Conservation (phyloP, 2,888 invertebrate species). For the Amphipoea lucens region DNA sequence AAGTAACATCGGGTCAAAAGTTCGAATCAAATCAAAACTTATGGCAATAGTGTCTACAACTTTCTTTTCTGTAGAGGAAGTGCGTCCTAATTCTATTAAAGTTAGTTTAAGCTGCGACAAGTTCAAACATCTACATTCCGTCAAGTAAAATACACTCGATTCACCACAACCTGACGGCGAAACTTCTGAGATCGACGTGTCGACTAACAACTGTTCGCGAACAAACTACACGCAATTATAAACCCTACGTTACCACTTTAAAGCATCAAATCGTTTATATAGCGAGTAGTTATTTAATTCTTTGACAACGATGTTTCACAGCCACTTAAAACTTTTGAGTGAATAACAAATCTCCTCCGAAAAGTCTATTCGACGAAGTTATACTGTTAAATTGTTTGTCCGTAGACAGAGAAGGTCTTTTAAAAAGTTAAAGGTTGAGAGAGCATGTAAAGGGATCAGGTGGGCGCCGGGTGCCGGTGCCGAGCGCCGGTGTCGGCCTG, state of each 20-base stretch:
- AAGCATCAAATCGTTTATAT: conserved; percentile 70
- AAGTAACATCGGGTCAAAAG: conserved; percentile 31
- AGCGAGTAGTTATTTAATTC: conserved; percentile 82
- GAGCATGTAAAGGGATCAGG: conserved; percentile 79
- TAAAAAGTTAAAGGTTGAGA: conserved; percentile 84
- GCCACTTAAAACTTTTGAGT: conserved; percentile 89
- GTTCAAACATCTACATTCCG: conserved; percentile 75
- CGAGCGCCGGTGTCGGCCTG: conserved; percentile 7
- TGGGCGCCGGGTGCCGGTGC: conserved; percentile 51
- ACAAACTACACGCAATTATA: conserved; percentile 72
- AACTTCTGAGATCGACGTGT: conserved; percentile 81
- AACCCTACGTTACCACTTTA: conserved; percentile 71
- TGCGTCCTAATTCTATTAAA: conserved; percentile 68
- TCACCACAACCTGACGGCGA: conserved; percentile 80
- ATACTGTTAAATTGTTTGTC: conserved; percentile 88
- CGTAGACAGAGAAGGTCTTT: conserved; percentile 83
- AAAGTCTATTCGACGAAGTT: conserved; percentile 88
- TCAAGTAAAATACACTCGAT: conserved; percentile 78
- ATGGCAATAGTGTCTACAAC: conserved; percentile 30
- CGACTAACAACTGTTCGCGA: conserved; percentile 79
- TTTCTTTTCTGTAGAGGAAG: conserved; percentile 37
- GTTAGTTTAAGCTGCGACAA: conserved; percentile 69
- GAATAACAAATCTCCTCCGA: conserved; percentile 89
- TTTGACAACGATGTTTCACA: conserved; percentile 88
- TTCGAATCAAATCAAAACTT: conserved; percentile 48